Evolutionary conservation across 2,888 invertebrate genomes (phyloP).

Genomic region (Pollenia amentaria): DNA sequence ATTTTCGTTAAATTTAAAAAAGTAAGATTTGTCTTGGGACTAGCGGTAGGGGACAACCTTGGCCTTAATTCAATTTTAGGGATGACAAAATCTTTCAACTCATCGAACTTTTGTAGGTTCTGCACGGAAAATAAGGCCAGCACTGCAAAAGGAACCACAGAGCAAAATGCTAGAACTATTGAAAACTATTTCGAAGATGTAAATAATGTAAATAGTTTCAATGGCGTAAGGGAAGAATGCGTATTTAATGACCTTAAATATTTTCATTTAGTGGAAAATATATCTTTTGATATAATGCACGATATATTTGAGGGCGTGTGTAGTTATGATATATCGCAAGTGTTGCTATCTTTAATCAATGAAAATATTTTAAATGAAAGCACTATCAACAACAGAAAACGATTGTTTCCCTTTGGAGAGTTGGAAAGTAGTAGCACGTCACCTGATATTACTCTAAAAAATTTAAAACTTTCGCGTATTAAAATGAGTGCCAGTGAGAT

Average conservation of each 20-base stretch:
- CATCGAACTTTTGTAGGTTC: conserved; percentile 20
- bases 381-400: conserved; percentile 68
- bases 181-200: conserved; percentile 3
- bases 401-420: conserved; percentile 68
- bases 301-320: conserved; percentile 74
- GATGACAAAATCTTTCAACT: conserved; percentile 58
- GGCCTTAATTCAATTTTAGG: conserved; percentile 8
- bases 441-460: conserved; percentile 11
- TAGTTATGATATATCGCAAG: conserved; percentile 69
- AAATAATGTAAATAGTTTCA: background rate
- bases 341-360: conserved; percentile 61
- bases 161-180: background rate
- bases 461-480: conserved; percentile 55
- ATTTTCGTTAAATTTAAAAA: background rate
- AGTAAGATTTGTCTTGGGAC: background rate
- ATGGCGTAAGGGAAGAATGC: conserved; percentile 64
- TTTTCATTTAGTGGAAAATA: conserved; percentile 73
- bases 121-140: background rate
- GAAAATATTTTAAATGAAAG: no score
- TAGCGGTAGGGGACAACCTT: background rate
- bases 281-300: conserved; percentile 74
- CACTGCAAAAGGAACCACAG: background rate
- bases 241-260: conserved; percentile 58
- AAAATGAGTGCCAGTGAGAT: conserved; percentile 70
- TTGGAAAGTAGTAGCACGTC: conserved; percentile 58